Conservation (phyloP, 2,797 vertebrate genomes). For the Remorina albescens region DNA sequence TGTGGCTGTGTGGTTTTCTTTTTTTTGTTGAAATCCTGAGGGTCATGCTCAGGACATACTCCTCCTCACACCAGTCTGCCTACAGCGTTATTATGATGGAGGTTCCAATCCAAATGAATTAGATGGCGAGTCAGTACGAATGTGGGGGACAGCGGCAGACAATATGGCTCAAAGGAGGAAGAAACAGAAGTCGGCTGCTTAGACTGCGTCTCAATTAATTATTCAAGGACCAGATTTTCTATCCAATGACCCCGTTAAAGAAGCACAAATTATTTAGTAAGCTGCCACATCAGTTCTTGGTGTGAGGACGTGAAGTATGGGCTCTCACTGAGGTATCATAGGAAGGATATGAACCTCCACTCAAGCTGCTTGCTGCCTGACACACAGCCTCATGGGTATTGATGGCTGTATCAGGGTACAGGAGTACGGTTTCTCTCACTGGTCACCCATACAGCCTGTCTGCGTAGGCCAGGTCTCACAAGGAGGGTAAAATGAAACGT, state of each 20-base stretch:
- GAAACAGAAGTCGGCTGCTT: constrained; percentile 85
- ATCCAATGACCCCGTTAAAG: constrained; percentile 88
- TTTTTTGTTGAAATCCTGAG: constrained; percentile 70
- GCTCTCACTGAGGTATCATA: constrained; percentile 76
- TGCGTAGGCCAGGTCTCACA: constrained; percentile 35
- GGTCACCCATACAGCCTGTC: constrained; percentile 49
- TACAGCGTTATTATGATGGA: constrained; percentile 62
- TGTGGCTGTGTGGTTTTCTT: constrained; percentile 74
- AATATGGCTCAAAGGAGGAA: constrained; percentile 78
- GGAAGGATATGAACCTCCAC: constrained; percentile 71
- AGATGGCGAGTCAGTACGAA: constrained; percentile 59
- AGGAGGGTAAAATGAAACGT: constrained; percentile 29
- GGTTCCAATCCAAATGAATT: constrained; percentile 80
- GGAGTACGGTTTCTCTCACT: constrained; percentile 68
- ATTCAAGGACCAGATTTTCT: constrained; percentile 86
- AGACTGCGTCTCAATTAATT: constrained; percentile 88
- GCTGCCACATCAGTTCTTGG: constrained; percentile 84
- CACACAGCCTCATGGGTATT: constrained; percentile 81
- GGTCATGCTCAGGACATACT: constrained; percentile 75
- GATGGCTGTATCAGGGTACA: constrained; percentile 77
- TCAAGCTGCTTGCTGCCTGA: constrained; percentile 66
- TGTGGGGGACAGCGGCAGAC: constrained; percentile 67
- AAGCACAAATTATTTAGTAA: constrained; percentile 89
- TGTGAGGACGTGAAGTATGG: constrained; percentile 77
- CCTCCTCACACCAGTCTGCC: constrained; percentile 62